A percentile compares a stretch with the other conserved stretches of the same genome.
These are phyloP conservation scores for Aegithalos caudatus DNA, from an alignment of 2,113 vertebrate genomes.

Conservation along the genomic window DNA sequence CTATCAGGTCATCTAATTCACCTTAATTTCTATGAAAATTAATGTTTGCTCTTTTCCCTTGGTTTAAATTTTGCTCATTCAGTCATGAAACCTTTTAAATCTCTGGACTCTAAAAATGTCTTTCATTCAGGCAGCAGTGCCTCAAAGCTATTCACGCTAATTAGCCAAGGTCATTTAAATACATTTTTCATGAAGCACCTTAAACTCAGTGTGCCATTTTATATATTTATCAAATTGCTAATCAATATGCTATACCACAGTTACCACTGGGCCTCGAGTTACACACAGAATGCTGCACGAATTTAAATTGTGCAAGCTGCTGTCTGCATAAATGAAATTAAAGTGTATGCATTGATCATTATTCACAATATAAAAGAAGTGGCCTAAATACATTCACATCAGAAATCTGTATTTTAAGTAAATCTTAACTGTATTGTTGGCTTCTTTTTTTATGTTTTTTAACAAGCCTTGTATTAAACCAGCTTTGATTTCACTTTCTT, in stretches of 20 bases:
- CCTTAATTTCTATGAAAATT: constrained; percentile 42
- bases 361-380: constrained; percentile 37
- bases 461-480: constrained; percentile 72
- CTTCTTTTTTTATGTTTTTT: constrained; percentile 33
- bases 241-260: constrained; percentile 78
- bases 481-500: constrained; percentile 78
- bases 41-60: constrained; percentile 47
- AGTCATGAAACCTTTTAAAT: constrained; percentile 58
- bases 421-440: constrained; percentile 49
- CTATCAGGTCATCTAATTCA: constrained; percentile 7
- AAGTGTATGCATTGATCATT: constrained; percentile 44
- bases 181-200: constrained; percentile 78
- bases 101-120: constrained; percentile 51
- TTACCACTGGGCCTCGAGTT: constrained; percentile 63
- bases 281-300: constrained; percentile 57
- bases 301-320: constrained; percentile 72
- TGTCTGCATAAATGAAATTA: constrained; percentile 68
- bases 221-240: constrained; percentile 80
- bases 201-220: constrained; percentile 70
- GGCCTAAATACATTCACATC: constrained; percentile 24
- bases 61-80: constrained; percentile 41
- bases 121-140: constrained; percentile 47
- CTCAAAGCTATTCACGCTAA: constrained; percentile 68
- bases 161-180: constrained; percentile 79
- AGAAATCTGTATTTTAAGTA: constrained; percentile 59